Base-by-base conservation (phyloP, 1,140 invertebrate genomes). In the Meteorus sp. region DNA sequence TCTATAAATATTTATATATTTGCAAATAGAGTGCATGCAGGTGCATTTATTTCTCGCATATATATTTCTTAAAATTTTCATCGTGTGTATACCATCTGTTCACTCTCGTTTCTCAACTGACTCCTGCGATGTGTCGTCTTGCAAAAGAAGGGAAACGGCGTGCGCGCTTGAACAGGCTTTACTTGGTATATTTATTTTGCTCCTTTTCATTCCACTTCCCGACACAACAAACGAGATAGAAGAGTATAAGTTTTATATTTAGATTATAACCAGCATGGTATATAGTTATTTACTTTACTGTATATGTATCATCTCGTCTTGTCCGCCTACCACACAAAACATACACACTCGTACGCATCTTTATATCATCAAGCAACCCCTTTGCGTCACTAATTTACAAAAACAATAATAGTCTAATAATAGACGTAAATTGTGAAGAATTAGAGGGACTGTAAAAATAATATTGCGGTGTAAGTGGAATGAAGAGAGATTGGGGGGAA, bases 91-190 rank as follows among this genome's bases (percentile, higher is more conserved):
- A 57, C 59, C 58, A 63, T 59, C 57, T 57, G 47, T 59, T 59
- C 59, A 60, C 60, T 59, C 57, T 59, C 61, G 56, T 59, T 57
- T 60, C 56, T 60, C 58, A 53, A 56, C 56, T 29, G n/a, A n/a
- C 9, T 59, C 50, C 55, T 54, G 50, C 55, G 54, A 60, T 37
- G 44, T 50, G 59, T 51, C 55, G 45, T 56, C 59, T n/a, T n/a
- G 39, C 27, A 3, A 27, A 45, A 41, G 33, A 35, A 53, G 50
- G 51, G 50, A 45, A 53, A 56, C 54, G 55, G n/a, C n/a, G n/a
- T n/a, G n/a, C n/a, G n/a, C n/a, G n/a, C n/a, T n/a, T n/a, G n/a
- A n/a, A n/a, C n/a, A n/a, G n/a, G n/a, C n/a, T n/a, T n/a, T n/a
- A n/a, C n/a, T n/a, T n/a, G 27, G 56, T 39, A 50, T 56, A 61